Evolutionary conservation across 2,113 vertebrate species (phyloP), one percentile per base, ranked within the genome.

Genomic region (Athene cunicularia): DNA sequence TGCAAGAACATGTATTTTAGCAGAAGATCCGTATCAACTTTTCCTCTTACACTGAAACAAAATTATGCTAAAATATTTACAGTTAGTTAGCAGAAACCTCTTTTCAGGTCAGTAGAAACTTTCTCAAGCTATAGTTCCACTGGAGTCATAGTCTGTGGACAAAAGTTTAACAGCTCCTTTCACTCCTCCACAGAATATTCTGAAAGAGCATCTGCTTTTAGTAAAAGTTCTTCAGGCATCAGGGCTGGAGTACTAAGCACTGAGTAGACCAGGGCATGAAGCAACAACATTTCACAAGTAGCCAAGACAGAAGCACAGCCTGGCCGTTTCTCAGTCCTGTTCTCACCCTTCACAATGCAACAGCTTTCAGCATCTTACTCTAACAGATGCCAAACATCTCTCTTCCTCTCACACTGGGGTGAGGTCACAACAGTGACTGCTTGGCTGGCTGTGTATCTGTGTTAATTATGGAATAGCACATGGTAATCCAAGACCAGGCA

Each of bases 1-100:
- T 5, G 17, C 24, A 77, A 88, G 43, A 7, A 73, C 64, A 43
- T 5, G 5, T 5, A 12, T 66, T 84, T 77, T 6, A 52, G 12
- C 9, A 13, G 11, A 19, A 86, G 35, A 62, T 4, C 5, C 15
- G 6, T 0, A 0, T 15, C 30, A 32, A 53, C 18, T 66, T 59
- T 18, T 70, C 60, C 20, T 41, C 0, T 35, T 14, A n/a, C 35
- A 27, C 8, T 39, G 19, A 37, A 73, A 41, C 8, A 14, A 70
- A 86, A 20, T 47, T 71, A 80, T 2, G 23, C 23, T 74, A 33
- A 77, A 88, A 47, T 47, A 84, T 58, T 33, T 66, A n/a, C 32
- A 71, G 32, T 22, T 72, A 71, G 32, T 22, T 72, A 43, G 56
- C 85, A 93, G 55, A 67, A 90, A 23, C 9, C 13, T 56, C 22